A percentile compares a stretch with the other conserved stretches of the same genome.
Evolutionary conservation across 2,113 vertebrate genomes (phyloP).

Genomic region (Thunnus maccoyii): DNA sequence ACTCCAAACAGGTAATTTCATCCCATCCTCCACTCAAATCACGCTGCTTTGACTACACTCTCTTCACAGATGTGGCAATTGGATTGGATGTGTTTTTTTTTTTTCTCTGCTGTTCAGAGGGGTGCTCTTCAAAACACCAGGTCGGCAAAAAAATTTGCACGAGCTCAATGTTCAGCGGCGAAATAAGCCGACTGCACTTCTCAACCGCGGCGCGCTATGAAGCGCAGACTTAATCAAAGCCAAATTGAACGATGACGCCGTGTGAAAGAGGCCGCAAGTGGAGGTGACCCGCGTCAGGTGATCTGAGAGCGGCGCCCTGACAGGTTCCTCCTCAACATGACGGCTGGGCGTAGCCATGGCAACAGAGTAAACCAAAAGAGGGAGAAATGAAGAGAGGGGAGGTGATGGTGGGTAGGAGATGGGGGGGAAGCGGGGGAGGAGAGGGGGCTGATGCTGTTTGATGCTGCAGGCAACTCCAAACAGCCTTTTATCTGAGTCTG

Average conservation of each 20-base stretch:
- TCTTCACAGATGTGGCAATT: conserved; percentile 63
- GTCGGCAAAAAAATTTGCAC: conserved; percentile 63
- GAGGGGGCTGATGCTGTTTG: conserved; percentile 77
- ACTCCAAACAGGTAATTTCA: conserved; percentile 71
- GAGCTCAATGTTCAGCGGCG: conserved; percentile 19
- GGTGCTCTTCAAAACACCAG: conserved; percentile 66
- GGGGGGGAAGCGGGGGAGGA: neutral
- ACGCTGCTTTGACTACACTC: conserved; percentile 50
- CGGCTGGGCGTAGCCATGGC: conserved; percentile 81
- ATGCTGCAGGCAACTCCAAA: conserved; percentile 86
- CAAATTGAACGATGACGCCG: conserved; percentile 69
- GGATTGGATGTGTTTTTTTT: conserved; percentile 46
- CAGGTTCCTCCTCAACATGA: conserved; percentile 68
- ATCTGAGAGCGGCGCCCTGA: conserved; percentile 77
- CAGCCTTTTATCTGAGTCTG: conserved; percentile 85
- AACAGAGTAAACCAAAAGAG: conserved; percentile 81
- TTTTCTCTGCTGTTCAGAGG: conserved; percentile 43
- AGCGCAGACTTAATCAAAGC: conserved; percentile 78
- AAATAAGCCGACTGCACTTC: conserved; percentile 32
- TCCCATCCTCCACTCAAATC: conserved; percentile 68
- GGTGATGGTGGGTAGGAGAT: conserved; percentile 42
- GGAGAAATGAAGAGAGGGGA: conserved; percentile 59
- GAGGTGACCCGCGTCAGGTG: conserved; percentile 78
- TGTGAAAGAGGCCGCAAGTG: conserved; percentile 60
- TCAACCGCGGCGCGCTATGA: conserved; percentile 6